Evolutionary conservation across 35 echinoderm and acorn worm species (phyloP).

Genomic region (Apostichopus parvimensis): DNA sequence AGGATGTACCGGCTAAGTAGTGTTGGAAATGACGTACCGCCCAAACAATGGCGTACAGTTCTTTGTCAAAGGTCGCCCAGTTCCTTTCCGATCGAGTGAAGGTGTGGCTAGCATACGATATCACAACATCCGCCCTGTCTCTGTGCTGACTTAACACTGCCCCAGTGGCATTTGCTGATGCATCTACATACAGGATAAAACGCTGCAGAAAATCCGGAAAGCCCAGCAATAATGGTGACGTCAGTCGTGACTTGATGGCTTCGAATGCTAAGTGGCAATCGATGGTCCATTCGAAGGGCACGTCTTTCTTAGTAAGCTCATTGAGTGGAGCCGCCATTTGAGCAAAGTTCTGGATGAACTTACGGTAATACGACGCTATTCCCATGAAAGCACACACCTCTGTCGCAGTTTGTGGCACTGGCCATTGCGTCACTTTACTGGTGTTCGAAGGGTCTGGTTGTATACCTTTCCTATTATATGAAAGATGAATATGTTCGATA

Average conservation of each 20-base stretch:
- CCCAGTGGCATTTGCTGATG: background rate
- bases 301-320: background rate
- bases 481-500: no score
- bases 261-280: constrained; percentile 51
- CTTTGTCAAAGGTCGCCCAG: constrained; percentile 17
- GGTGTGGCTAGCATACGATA: constrained; percentile 20
- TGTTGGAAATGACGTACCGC: constrained; percentile 57
- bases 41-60: constrained; percentile 13
- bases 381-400: constrained; percentile 52
- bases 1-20: constrained; percentile 41
- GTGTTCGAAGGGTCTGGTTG: constrained; percentile 11
- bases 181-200: constrained; percentile 56
- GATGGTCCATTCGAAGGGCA: constrained; percentile 21
- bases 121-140: constrained; percentile 3
- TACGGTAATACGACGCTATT: constrained; percentile 52
- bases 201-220: constrained; percentile 9
- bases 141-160: constrained; percentile 9
- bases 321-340: constrained; percentile 7
- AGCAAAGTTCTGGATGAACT: constrained; percentile 53
- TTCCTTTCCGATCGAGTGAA: constrained; percentile 41
- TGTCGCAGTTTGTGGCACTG: background rate
- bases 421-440: constrained; percentile 32
- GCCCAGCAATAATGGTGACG: constrained; percentile 10
- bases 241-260: background rate
- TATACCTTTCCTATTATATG: no score